Evolutionary conservation across 2,113 vertebrate species (phyloP), one percentile per base, ranked within the genome.

Genomic region (Myodes glareolus): DNA sequence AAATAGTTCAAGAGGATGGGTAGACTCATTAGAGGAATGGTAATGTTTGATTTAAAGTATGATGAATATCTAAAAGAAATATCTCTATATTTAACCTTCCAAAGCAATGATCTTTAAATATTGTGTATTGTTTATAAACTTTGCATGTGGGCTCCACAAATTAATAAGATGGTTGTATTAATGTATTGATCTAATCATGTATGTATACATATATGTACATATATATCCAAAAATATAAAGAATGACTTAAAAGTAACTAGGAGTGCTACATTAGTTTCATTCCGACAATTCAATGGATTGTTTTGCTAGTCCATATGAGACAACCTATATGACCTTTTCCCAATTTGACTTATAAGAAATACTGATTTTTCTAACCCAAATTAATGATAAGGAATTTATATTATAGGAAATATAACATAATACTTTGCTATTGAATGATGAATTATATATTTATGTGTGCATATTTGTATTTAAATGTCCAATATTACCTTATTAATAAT

Each of bases 381-480:
- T 92, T 92, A 96, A 7, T 88, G 33, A 90, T 87, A 88, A 96
- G 1, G 6, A 82, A 70, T 92, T 94, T 42, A 92, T 33, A 68
- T 77, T 65, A 94, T 31, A 93, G 45, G 88, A n/a, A 94, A 90
- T 68, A 82, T 70, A 68, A 33, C 67, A 68, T 12, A 19, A 82
- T 90, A 39, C 14, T 70, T 90, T 65, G 42, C 33, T 55, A 84
- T 95, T 94, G 23, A 86, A 92, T 29, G 9, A 61, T 17, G 68
- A 86, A 58, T 39, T 21, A 29, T 50, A 67, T 61, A n/a, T 42
- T 55, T 65, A 90, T 65, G 7, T 80, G 33, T 45, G 11, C 1
- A 55, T 61, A 82, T 81, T 75, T 82, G 17, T 63, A 91, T 12
- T 78, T 92, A 94, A 92, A 91, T 61, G 10, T 4, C 39, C 17